Evolutionary conservation across 2,113 vertebrate genomes (phyloP).

Genomic region (Grantiella picta): DNA sequence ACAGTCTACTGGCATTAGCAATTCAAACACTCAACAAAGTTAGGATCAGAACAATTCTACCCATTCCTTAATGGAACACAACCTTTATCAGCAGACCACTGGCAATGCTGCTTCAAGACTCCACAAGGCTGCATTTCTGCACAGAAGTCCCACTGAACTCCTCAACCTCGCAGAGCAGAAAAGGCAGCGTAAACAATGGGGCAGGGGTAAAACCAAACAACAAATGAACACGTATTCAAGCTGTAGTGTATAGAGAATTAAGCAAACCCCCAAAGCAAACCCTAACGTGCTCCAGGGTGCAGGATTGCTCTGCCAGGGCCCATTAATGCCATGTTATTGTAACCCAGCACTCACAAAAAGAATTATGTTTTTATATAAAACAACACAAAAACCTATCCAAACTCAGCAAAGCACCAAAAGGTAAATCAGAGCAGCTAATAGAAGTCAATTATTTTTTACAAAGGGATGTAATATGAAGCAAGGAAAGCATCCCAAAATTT

Average conservation of each 20-base stretch:
- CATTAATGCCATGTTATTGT: slow-evolving; percentile 2
- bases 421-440: neutral
- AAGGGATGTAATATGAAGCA: neutral
- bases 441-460: neutral
- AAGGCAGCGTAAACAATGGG: neutral
- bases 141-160: neutral
- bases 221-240: neutral
- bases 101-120: neutral
- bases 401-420: neutral
- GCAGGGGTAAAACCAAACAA: neutral
- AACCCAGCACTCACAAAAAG: neutral
- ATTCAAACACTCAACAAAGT: neutral
- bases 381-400: neutral
- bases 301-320: slow-evolving; percentile 1
- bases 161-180: neutral
- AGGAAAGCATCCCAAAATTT: neutral
- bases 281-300: neutral
- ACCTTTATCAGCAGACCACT: neutral
- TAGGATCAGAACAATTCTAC: neutral
- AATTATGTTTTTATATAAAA: neutral
- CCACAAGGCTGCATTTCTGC: accelerated
- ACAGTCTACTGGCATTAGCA: neutral
- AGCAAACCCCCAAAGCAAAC: slow-evolving; percentile 2
- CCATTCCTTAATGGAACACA: neutral
- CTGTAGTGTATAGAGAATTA: neutral